Evolutionary conservation across 2,797 vertebrate genomes (phyloP), one percentile per base, ranked within the genome.

Genomic region (Urosaurus nigricauda): DNA sequence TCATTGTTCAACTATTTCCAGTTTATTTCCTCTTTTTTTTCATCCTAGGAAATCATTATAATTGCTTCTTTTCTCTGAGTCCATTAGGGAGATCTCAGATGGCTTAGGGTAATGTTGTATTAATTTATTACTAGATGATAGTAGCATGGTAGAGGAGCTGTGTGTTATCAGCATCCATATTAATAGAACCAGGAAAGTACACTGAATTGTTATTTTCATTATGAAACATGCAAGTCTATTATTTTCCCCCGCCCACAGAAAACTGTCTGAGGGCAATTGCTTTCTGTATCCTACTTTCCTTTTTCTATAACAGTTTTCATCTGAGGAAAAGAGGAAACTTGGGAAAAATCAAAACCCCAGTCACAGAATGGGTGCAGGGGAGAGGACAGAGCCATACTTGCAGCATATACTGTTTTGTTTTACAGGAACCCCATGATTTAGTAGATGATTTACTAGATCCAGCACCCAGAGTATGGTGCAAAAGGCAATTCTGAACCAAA

Each of bases 41-140:
- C 79, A 40, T 79, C 71, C 84, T 77, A 58, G 80, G 88, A 89
- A 85, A 81, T 86, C 35, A 70, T 86, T 86, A 82, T 86, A 89
- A 86, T 86, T 89, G 71, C 88, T 89, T 89, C 88, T 89, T 89
- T 86, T 89, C 73, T 78, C 71, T 58, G 84, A 35, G 79, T 86
- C 84, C 84, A 83, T 86, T 89, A 89, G 79, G 73, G 88, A 89
- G 79, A 68, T 83, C 79, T 89, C 88, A 78, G 88, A 86, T 89
- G 84, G 84, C 84, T 86, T 83, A 86, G 84, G 79, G 84, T 89
- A 89, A 89, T 86, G 79, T 70, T 58, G 60, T 83, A 86, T 89
- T 89, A 89, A 89, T 89, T 86, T 78, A 86, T 86, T 77, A 75
- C 84, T 83, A 89, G 77, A 89, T 89, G 84, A 82, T 77, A 89